Evolutionary conservation across 1,140 invertebrate genomes (phyloP).

Genomic region (Halesus radiatus): DNA sequence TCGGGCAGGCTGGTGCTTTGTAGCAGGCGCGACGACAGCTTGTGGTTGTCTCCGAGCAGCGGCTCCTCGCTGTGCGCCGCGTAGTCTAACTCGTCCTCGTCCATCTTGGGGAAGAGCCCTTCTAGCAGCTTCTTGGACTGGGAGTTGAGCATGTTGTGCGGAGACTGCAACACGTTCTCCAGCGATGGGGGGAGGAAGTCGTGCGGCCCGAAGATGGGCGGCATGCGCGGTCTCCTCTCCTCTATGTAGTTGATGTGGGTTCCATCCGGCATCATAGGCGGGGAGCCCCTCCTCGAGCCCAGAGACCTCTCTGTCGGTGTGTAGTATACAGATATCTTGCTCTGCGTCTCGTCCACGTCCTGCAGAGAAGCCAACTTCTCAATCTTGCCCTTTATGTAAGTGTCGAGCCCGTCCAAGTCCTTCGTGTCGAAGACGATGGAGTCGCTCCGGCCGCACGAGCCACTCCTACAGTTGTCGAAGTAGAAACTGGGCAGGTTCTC

Average conservation of each 20-base stretch:
- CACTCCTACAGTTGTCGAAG: slow-evolving; percentile 92
- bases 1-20: slow-evolving; percentile 70
- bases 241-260: slow-evolving; percentile 76
- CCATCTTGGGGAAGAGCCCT: slow-evolving; percentile 31
- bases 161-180: slow-evolving; percentile 49
- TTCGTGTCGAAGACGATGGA: slow-evolving; percentile 81
- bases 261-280: slow-evolving; percentile 65
- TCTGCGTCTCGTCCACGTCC: slow-evolving; percentile 71
- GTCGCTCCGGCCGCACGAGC: slow-evolving; percentile 86
- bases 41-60: slow-evolving; percentile 63
- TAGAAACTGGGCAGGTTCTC: slow-evolving; percentile 94
- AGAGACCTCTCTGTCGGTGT: slow-evolving; percentile 79
- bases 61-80: slow-evolving; percentile 65
- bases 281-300: slow-evolving; percentile 65
- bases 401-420: slow-evolving; percentile 73
- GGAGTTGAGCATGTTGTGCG: slow-evolving; percentile 42
- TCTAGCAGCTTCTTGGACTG: slow-evolving; percentile 40
- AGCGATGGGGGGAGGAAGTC: slow-evolving; percentile 62
- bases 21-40: slow-evolving; percentile 63
- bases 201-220: slow-evolving; percentile 55
- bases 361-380: slow-evolving; percentile 68
- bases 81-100: slow-evolving; percentile 58
- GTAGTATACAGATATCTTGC: slow-evolving; percentile 82
- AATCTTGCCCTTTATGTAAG: slow-evolving; percentile 78
- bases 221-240: slow-evolving; percentile 62